These are phyloP conservation scores for Nudaria mundana DNA, from an alignment of 2,888 invertebrate genomes.

Conservation along the genomic window DNA sequence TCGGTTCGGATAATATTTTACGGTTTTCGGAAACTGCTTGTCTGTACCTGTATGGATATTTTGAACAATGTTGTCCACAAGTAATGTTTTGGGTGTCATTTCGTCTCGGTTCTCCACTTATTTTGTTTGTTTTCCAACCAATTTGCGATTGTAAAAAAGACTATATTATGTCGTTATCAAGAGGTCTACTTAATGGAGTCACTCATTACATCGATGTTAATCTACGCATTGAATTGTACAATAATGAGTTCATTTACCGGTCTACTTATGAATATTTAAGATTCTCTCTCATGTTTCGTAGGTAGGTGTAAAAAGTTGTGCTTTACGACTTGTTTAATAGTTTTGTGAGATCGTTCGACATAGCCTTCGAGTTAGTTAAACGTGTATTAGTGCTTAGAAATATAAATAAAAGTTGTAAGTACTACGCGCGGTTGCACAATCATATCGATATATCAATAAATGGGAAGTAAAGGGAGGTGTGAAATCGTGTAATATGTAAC, in stretches of 20 bases:
- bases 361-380: slow-evolving; percentile 11
- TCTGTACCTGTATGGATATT: slow-evolving; percentile 46
- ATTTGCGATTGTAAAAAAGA: slow-evolving; percentile 63
- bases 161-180: slow-evolving; percentile 43
- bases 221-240: slow-evolving; percentile 58
- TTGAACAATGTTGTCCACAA: slow-evolving; percentile 49
- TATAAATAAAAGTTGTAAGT: slow-evolving; percentile 24
- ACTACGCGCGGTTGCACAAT: slow-evolving; percentile 20
- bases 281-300: slow-evolving; percentile 42
- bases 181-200: slow-evolving; percentile 57
- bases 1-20: slow-evolving; percentile 63
- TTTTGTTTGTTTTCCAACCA: slow-evolving; percentile 75
- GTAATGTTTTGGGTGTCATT: slow-evolving; percentile 63
- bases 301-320: slow-evolving; percentile 47
- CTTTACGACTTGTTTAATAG: slow-evolving; percentile 50
- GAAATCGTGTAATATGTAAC: slow-evolving; percentile 47
- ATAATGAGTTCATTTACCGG: slow-evolving; percentile 71
- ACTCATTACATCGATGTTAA: slow-evolving; percentile 61
- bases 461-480: slow-evolving; percentile 43
- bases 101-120: slow-evolving; percentile 62
- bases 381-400: slow-evolving; percentile 20
- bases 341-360: not conserved
- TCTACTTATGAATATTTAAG: slow-evolving; percentile 69
- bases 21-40: slow-evolving; percentile 62
- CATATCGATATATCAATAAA: slow-evolving; percentile 19